Evolutionary conservation across 2,113 vertebrate species (phyloP).

Genomic region (Erythrolamprus reginae): DNA sequence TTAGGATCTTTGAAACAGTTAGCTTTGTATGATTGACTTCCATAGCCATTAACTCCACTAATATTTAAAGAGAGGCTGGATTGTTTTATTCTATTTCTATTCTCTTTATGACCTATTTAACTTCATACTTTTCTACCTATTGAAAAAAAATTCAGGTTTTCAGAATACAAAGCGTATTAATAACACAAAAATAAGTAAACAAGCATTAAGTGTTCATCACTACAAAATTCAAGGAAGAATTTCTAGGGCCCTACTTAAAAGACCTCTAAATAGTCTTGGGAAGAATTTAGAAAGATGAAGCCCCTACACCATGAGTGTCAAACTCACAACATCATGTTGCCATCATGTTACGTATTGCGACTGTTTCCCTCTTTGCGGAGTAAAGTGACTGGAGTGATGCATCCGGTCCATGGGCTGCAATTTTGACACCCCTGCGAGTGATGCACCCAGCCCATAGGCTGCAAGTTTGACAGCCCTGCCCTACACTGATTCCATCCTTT

Average conservation of each 20-base stretch:
- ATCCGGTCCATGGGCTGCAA: too few relatives aligned
- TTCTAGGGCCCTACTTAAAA: not conserved
- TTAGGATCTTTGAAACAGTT: not conserved
- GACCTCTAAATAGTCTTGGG: not conserved
- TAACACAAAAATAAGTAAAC: not conserved
- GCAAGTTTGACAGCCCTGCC: too few relatives aligned
- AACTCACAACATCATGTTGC: too few relatives aligned
- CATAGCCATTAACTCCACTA: not conserved
- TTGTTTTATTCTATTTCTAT: not conserved
- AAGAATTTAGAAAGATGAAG: not conserved
- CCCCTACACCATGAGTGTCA: not conserved
- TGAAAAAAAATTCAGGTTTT: not conserved
- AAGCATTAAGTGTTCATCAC: not conserved
- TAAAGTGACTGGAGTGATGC: too few relatives aligned
- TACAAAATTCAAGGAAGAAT: not conserved
- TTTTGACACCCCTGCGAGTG: too few relatives aligned
- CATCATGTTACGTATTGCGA: too few relatives aligned
- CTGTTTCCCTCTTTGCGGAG: too few relatives aligned
- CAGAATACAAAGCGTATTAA: not conserved
- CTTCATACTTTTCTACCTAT: not conserved
- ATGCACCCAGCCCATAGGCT: too few relatives aligned
- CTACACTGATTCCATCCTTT: not conserved
- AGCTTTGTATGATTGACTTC: not conserved
- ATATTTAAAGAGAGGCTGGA: not conserved
- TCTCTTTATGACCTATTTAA: not conserved